phyloP scores from a whole-genome alignment of 1,140 invertebrate genomes.

The Papilio machaon region DNA sequence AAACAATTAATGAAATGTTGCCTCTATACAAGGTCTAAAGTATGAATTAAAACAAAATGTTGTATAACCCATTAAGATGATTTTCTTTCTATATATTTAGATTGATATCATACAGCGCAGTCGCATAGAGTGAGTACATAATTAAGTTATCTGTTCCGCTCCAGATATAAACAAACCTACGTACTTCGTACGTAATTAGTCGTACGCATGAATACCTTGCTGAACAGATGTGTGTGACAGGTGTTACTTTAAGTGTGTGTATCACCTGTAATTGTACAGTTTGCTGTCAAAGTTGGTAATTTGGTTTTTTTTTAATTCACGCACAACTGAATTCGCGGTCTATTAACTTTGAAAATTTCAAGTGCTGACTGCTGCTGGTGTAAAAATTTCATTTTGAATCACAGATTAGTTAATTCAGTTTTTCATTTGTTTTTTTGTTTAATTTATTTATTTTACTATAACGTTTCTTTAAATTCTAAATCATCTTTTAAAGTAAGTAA shows the following conservation, averaged over 20 bases:
- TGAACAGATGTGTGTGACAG: not conserved
- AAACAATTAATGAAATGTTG: not conserved
- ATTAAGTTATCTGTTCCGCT: conserved; percentile 13
- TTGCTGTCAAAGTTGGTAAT: not conserved
- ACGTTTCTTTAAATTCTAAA: not conserved
- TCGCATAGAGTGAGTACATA: conserved; percentile 19
- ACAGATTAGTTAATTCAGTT: not conserved
- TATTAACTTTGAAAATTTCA: conserved; percentile 8
- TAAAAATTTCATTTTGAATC: too few species aligned
- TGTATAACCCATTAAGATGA: not conserved
- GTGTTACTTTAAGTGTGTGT: not conserved
- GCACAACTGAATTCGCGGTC: not conserved
- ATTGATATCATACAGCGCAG: not conserved
- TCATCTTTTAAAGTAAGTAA: not conserved
- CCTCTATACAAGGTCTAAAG: too few species aligned
- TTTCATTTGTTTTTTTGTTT: not conserved
- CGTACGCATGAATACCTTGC: conserved; percentile 10
- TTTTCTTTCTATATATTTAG: not conserved
- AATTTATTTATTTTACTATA: not conserved
- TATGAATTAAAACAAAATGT: not conserved
- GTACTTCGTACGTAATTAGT: conserved; percentile 14
- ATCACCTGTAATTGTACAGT: not conserved
- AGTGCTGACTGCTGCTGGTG: not conserved
- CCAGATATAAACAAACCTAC: not conserved
- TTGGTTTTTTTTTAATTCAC: conserved; percentile 6